phyloP scores from a whole-genome alignment of 1,140 invertebrate genomes.

The Vanessa atalanta region DNA sequence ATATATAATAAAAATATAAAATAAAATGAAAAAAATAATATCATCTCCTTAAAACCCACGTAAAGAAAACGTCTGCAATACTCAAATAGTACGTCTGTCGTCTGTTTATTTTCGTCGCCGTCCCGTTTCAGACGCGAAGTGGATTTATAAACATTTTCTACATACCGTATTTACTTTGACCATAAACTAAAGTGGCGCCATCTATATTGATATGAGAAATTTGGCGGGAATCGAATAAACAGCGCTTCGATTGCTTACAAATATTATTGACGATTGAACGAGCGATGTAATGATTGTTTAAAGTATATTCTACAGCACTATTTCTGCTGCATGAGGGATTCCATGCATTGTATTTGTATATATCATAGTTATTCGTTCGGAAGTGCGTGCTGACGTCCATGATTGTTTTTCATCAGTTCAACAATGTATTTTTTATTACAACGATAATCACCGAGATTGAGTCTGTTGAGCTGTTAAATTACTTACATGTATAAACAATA shows the following conservation, averaged over 20 bases:
- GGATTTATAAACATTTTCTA: slow-evolving; percentile 23
- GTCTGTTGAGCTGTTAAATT: too few relatives aligned
- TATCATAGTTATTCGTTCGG: too few relatives aligned
- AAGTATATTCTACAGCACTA: not conserved
- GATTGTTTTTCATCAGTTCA: too few relatives aligned
- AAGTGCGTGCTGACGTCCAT: too few relatives aligned
- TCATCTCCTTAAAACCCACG: too few relatives aligned
- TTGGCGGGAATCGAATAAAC: slow-evolving; percentile 32
- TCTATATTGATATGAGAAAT: slow-evolving; percentile 24
- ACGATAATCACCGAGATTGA: too few relatives aligned
- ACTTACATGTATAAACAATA: too few relatives aligned
- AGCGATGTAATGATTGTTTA: not conserved
- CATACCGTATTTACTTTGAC: slow-evolving; percentile 21
- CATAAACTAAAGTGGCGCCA: slow-evolving; percentile 34
- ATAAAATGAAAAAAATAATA: too few relatives aligned
- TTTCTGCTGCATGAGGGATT: not conserved
- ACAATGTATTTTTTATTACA: too few relatives aligned
- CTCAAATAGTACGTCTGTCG: slow-evolving; percentile 31
- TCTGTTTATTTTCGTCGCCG: slow-evolving; percentile 40
- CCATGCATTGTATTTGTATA: too few relatives aligned
- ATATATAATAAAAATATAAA: too few relatives aligned
- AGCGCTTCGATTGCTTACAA: slow-evolving; percentile 42
- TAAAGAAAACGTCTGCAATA: slow-evolving; percentile 3
- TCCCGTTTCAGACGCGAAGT: slow-evolving; percentile 31
- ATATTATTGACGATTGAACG: slow-evolving; percentile 12